Evolutionary conservation across 2,113 vertebrate species (phyloP).

Genomic region (Micromys minutus): DNA sequence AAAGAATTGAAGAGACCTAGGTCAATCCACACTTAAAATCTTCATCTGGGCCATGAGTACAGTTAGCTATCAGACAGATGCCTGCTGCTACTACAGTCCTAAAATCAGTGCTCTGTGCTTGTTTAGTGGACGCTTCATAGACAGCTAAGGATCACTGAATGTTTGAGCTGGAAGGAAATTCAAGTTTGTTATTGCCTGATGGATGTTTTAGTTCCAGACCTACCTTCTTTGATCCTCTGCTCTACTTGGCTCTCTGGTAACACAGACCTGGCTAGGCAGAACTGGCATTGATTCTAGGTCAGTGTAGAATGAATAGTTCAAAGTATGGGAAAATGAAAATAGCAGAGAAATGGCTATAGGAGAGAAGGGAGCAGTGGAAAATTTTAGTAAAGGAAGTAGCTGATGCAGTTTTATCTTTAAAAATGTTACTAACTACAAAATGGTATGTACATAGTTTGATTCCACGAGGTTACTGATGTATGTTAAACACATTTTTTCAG

Average conservation of each 20-base stretch:
- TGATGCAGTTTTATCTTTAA: conserved; percentile 74
- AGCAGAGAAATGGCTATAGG: conserved; percentile 82
- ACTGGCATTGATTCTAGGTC: conserved; percentile 81
- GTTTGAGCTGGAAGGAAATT: conserved; percentile 78
- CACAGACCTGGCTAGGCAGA: conserved; percentile 82
- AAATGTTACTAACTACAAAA: conserved; percentile 78
- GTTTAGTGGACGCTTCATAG: background rate
- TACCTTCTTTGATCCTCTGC: conserved; percentile 82
- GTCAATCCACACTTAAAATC: background rate
- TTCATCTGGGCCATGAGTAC: background rate
- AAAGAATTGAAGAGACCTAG: conserved; percentile 40
- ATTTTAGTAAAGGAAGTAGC: conserved; percentile 80
- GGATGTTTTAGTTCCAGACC: conserved; percentile 76
- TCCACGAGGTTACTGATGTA: conserved; percentile 67
- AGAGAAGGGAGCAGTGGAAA: conserved; percentile 82
- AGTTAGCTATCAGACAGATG: background rate
- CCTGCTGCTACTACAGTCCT: background rate
- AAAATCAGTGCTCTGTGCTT: background rate
- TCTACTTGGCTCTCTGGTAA: conserved; percentile 82
- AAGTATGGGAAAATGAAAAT: conserved; percentile 82
- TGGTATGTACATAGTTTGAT: conserved; percentile 70
- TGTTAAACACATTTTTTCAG: conserved; percentile 64
- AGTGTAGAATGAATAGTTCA: conserved; percentile 82
- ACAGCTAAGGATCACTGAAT: conserved; percentile 68
- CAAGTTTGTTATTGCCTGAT: conserved; percentile 77